A percentile compares a stretch with the other conserved stretches of the same genome.
These are phyloP conservation scores for Notothenia coriiceps DNA, from an alignment of 2,113 vertebrate genomes.

Conservation along the genomic window DNA sequence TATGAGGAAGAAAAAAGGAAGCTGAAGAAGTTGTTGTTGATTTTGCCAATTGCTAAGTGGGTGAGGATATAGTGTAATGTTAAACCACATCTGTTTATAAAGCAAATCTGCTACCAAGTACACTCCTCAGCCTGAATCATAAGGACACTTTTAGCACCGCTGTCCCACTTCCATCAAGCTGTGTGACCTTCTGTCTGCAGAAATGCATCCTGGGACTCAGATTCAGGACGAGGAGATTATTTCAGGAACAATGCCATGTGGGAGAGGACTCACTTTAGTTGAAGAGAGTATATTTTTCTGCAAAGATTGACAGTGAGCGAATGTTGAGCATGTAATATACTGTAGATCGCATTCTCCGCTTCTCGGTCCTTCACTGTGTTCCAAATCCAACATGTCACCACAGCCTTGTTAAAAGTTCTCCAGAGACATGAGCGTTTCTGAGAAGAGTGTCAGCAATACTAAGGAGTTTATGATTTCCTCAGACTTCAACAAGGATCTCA, in stretches of 20 bases:
- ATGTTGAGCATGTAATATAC: conserved; percentile 33
- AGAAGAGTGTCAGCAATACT: conserved; percentile 49
- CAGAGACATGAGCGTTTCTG: conserved; percentile 47
- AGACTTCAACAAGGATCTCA: conserved; percentile 45
- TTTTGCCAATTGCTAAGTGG: not conserved
- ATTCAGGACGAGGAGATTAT: conserved; percentile 79
- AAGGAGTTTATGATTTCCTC: conserved; percentile 61
- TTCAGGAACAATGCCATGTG: conserved; percentile 73
- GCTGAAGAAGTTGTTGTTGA: conserved; percentile 30
- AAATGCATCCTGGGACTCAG: conserved; percentile 59
- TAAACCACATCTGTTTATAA: not conserved
- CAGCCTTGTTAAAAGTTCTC: conserved; percentile 56
- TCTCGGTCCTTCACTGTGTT: conserved; percentile 31
- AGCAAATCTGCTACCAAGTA: conserved; percentile 36
- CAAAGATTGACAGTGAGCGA: conserved; percentile 40
- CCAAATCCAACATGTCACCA: conserved; percentile 50
- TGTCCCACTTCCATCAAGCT: conserved; percentile 74
- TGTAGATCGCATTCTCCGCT: not conserved
- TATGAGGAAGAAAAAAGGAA: conserved; percentile 9
- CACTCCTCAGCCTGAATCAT: conserved; percentile 24
- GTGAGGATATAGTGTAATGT: not conserved
- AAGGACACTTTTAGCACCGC: conserved; percentile 65
- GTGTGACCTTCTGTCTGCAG: conserved; percentile 70
- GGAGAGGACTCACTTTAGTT: conserved; percentile 42
- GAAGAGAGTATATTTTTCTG: conserved; percentile 43